Evolutionary conservation across 2,113 vertebrate species (phyloP), one percentile per base, ranked within the genome.

Genomic region (Calonectris borealis): DNA sequence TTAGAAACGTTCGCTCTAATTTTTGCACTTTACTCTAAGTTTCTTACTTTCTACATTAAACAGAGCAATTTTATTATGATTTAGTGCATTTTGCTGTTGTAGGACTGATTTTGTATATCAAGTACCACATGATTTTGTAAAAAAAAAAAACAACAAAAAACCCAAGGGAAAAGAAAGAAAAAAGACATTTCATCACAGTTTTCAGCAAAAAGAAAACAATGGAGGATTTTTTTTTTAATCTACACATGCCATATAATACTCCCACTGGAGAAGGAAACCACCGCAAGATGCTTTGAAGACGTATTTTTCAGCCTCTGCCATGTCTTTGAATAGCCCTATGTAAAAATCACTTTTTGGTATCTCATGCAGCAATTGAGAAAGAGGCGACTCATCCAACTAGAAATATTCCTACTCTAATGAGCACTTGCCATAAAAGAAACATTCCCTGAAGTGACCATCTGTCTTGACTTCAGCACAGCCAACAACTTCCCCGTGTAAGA

Each of bases 21-120:
- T 98, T 98, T 84, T 98, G 98, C 94, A 96, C 91, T 86, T 79
- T 98, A 89, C 55, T 98, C 71, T 98, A 94, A 96, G 55, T 72
- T 75, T 52, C 89, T 94, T 89, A 93, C 4, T 95, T 87, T 91
- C 89, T 88, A 93, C 82, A 69, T 92, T 79, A 90, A 94, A 80
- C 75, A 88, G 77, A 91, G 31, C 57, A n/a, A 44, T 81, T 94
- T 86, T 78, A 34, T 80, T 61, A 72, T 96, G 64, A 73, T 85
- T 87, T 88, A 69, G 60, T 90, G 65, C 73, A 49, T 95, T 97
- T 91, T 92, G 42, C 78, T 84, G 61, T 80, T 51, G 24, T 66
- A 70, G 42, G 46, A 83, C 85, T 86, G 57, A 48, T 92, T 96
- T 97, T 91, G 58, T 80, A 79, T 76, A 89, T 49, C 2, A 19